A percentile compares a stretch with the other conserved stretches of the same genome.
These are phyloP conservation scores for Brachionus koreanus DNA, from an alignment of 1,140 invertebrate species.

Conservation along the genomic window DNA sequence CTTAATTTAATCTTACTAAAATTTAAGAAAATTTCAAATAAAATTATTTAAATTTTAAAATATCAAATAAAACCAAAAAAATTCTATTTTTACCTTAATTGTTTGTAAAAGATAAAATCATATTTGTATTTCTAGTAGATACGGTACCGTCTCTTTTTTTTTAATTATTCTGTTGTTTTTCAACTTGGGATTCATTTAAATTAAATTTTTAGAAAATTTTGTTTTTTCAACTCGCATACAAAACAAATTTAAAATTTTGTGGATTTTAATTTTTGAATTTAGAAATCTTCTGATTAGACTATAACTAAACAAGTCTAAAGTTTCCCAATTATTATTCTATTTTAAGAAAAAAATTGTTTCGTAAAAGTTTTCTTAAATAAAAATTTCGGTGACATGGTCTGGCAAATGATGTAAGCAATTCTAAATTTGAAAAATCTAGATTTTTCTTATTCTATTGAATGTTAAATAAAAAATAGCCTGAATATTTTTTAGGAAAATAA, in stretches of 20 bases:
- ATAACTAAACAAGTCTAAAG: not conserved
- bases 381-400: not conserved
- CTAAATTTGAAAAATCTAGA: not conserved
- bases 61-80: not conserved
- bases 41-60: not conserved
- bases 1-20: constrained; percentile 59
- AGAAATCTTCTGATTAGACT: not conserved
- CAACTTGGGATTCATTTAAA: not conserved
- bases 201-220: not conserved
- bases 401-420: not conserved
- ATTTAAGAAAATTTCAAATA: not conserved
- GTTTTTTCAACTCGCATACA: not conserved
- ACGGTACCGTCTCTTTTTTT: too few species aligned
- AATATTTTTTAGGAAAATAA: not conserved
- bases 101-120: not conserved
- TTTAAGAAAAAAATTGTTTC: not conserved
- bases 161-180: not conserved
- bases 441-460: not conserved
- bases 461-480: not conserved
- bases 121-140: not conserved
- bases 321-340: not conserved
- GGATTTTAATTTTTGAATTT: not conserved
- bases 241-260: not conserved
- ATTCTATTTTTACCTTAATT: not conserved
- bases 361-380: constrained; percentile 3